These are phyloP conservation scores for human DNA, from an alignment of 2,113 vertebrate genomes.

Conservation along the genomic window GRCh38 chr4:152295501-152296000, in stretches of 20 bases:
- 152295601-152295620: no score
- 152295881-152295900: background rate
- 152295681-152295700: background rate
- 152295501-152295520: background rate
- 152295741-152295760: background rate
- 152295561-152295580: rapidly evolving
- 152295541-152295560: background rate
- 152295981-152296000: no score
- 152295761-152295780: background rate
- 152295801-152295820: background rate
- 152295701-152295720: rapidly evolving
- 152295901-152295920: no score
- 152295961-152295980: no score
- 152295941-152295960: no score
- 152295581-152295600: background rate
- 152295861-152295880: background rate
- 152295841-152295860: background rate
- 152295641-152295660: background rate
- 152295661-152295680: background rate
- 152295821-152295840: background rate
- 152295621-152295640: no score
- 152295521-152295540: background rate
- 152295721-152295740: background rate
- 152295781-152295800: background rate
- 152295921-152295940: no score